These are phyloP conservation scores for Stramonita haemastoma DNA, from an alignment of 2,888 invertebrate species.

Conservation along the genomic window DNA sequence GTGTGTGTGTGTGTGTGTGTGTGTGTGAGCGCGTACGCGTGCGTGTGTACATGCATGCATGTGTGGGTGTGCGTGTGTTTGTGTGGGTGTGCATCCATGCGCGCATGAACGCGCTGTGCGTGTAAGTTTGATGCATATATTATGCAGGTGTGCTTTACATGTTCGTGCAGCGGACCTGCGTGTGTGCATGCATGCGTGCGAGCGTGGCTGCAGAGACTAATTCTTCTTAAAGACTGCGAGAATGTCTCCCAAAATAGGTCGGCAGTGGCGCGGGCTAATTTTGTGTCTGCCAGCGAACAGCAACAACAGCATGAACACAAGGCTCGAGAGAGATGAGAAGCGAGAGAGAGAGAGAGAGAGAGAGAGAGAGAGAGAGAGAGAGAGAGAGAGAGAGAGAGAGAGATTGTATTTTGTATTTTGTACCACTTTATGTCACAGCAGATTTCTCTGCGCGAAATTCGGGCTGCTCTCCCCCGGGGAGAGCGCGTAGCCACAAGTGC, in stretches of 20 bases:
- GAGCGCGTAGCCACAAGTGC: too few relatives aligned
- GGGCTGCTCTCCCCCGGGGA: too few relatives aligned
- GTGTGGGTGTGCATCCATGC: background rate
- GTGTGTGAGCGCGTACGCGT: background rate
- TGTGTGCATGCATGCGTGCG: conserved; percentile 5
- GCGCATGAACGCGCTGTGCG: background rate
- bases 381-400: too few relatives aligned
- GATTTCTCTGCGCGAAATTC: too few relatives aligned
- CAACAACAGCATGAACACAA: background rate
- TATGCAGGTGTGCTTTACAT: too few relatives aligned
- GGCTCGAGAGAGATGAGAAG: background rate
- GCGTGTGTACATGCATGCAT: background rate
- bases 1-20: background rate
- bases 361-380: too few relatives aligned
- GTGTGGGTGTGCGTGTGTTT: background rate
- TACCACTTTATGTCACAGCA: too few relatives aligned
- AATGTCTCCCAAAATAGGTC: background rate
- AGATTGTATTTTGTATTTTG: too few relatives aligned
- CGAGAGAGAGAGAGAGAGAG: background rate
- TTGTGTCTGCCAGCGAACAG: background rate
- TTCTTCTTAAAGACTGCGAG: background rate
- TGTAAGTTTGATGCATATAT: background rate
- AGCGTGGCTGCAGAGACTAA: background rate
- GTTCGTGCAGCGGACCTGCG: background rate
- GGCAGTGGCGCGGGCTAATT: background rate